Base-by-base conservation (phyloP, 2,113 vertebrate species). In the Gasterosteus nipponicus region DNA sequence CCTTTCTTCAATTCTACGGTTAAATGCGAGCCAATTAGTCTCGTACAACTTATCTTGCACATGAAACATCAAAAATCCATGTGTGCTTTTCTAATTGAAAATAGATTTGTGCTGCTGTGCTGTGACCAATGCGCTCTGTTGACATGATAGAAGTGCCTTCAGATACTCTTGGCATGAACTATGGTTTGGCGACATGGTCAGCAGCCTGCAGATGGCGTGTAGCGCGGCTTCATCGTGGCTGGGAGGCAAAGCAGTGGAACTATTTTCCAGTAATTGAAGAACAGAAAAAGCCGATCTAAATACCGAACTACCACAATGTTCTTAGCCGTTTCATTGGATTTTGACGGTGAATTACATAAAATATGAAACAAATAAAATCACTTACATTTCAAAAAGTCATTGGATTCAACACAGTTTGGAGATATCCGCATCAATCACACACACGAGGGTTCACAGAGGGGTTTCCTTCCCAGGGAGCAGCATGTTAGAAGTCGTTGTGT, bases 41-140 rank as follows among this genome's bases (percentile, higher is more conserved):
- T 60, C n/a, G 57, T 62, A 66, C 8, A 53, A 66, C 8, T 44
- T 65, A 4, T 54, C 1, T 71, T 46, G 15, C 29, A 44, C 53
- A 59, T 74, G 75, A 66, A 26, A 42, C 46, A 71, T 66, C 7
- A 65, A 83, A 82, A 82, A 69, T 81, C 65, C 49, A 39, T 62
- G 73, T 85, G 78, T 75, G 60, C 70, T 87, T 82, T 78, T 81
- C 19, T 70, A 59, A 76, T 35, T 53, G 29, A 75, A 82, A 72
- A 72, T 81, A 82, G 58, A 69, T 75, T 87, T 84, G 87, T 82
- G 78, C 80, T 83, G 71, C 73, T 85, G 35, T 57, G 35, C 19
- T 82, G 47, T 70, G 22, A 51, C 46, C n/a, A 57, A 39, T 46
- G 22, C 8, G 56, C 7, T 39, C 4, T 38, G 22, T 46, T 70